Percentiles rank a stretch among this genome's conserved stretches.
phyloP scores from a whole-genome alignment of 1,140 invertebrate genomes.

The Papilio polyxenes region DNA sequence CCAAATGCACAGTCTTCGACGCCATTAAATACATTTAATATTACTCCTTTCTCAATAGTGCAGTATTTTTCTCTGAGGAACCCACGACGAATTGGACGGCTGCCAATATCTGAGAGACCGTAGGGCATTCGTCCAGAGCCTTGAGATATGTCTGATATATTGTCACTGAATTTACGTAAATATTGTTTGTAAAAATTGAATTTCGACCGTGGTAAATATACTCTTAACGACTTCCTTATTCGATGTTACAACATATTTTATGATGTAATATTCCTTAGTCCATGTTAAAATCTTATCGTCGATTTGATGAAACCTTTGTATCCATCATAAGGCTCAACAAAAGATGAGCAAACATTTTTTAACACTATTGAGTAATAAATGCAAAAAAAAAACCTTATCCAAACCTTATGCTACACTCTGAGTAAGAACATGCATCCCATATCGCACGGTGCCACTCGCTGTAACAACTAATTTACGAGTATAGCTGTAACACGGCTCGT shows the following conservation, averaged over 20 bases:
- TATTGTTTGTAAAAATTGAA: slow-evolving; percentile 35
- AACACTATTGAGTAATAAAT: too few relatives aligned
- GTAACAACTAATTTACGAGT: slow-evolving; percentile 23
- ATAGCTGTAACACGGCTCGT: slow-evolving; percentile 11
- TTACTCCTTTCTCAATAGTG: slow-evolving; percentile 46
- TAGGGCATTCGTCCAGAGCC: slow-evolving; percentile 54
- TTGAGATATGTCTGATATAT: slow-evolving; percentile 56
- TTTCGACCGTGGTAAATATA: slow-evolving; percentile 14
- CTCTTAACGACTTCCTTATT: slow-evolving; percentile 27
- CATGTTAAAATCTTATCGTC: not conserved
- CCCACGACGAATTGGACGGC: slow-evolving; percentile 51
- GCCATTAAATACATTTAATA: slow-evolving; percentile 49
- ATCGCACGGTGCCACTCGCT: not conserved
- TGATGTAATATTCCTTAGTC: not conserved
- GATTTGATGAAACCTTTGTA: not conserved
- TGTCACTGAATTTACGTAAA: slow-evolving; percentile 43
- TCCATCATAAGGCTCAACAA: too few relatives aligned
- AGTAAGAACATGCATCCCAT: not conserved
- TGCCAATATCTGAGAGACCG: slow-evolving; percentile 52
- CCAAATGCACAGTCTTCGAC: slow-evolving; percentile 1
- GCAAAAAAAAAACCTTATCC: too few relatives aligned
- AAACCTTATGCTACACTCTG: too few relatives aligned
- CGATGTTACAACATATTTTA: not conserved
- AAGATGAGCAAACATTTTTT: too few relatives aligned
- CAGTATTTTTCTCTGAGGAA: slow-evolving; percentile 56